Conservation (phyloP, 2,888 invertebrate species). For the Idaea aversata region DNA sequence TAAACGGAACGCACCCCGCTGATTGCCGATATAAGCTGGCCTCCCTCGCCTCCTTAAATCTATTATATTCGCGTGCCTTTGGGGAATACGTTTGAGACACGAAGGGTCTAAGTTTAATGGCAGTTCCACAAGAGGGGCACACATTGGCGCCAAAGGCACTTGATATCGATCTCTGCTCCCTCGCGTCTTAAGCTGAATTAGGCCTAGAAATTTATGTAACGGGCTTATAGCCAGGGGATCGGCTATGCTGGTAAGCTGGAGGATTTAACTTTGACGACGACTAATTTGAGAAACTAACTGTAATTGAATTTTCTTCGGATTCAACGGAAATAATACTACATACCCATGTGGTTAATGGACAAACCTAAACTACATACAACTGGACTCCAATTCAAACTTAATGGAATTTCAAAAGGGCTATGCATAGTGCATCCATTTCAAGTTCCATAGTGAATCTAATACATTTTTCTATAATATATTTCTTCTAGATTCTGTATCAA, state of each 20-base stretch:
- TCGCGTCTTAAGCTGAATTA: slow-evolving; percentile 71
- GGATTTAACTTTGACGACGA: slow-evolving; percentile 45
- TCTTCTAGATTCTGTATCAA: neutral
- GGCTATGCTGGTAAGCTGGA: slow-evolving; percentile 37
- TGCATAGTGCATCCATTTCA: too few species aligned
- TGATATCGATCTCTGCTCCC: slow-evolving; percentile 78
- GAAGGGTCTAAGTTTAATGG: slow-evolving; percentile 57
- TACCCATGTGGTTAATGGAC: neutral
- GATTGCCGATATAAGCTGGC: slow-evolving; percentile 47
- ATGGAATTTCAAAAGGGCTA: too few species aligned
- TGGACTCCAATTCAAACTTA: neutral
- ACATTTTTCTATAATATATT: too few species aligned
- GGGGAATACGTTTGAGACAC: slow-evolving; percentile 51
- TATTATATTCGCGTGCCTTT: slow-evolving; percentile 41
- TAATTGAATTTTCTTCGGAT: slow-evolving; percentile 24
- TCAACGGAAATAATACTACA: neutral
- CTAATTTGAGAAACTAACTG: slow-evolving; percentile 39
- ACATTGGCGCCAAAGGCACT: slow-evolving; percentile 69
- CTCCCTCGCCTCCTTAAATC: slow-evolving; percentile 42
- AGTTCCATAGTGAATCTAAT: too few species aligned
- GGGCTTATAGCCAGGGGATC: slow-evolving; percentile 52
- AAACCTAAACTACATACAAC: neutral
- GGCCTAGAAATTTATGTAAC: slow-evolving; percentile 68
- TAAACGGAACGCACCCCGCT: slow-evolving; percentile 66
- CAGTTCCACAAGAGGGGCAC: slow-evolving; percentile 56